phyloP scores from a whole-genome alignment of 2,113 vertebrate genomes.

The Atractosteus spatula region DNA sequence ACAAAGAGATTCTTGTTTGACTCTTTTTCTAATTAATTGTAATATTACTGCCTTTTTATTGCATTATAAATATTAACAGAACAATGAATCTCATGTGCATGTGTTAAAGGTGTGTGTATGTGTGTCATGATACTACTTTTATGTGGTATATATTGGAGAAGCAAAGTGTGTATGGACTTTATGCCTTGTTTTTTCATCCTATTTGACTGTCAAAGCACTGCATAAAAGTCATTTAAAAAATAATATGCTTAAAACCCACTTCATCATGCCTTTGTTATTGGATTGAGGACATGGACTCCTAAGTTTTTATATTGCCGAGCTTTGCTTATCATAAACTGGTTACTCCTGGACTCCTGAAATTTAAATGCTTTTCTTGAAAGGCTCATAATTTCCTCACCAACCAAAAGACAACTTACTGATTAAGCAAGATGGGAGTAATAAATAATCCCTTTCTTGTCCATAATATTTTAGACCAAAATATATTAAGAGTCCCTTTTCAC shows the following conservation, averaged over 20 bases:
- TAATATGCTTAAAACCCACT: not conserved
- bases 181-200: not conserved
- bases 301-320: constrained; percentile 16
- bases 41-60: too few relatives aligned
- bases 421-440: constrained; percentile 64
- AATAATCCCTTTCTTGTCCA: constrained; percentile 58
- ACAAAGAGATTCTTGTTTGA: too few relatives aligned
- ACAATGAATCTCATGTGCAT: too few relatives aligned
- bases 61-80: too few relatives aligned
- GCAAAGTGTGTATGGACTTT: too few relatives aligned
- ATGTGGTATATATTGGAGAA: too few relatives aligned
- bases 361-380: constrained; percentile 22
- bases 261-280: not conserved
- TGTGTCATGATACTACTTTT: too few relatives aligned
- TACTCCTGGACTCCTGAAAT: constrained; percentile 30
- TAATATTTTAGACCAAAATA: constrained; percentile 58
- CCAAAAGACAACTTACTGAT: constrained; percentile 65
- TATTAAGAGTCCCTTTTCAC: constrained; percentile 50
- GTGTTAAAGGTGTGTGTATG: too few relatives aligned
- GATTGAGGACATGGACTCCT: not conserved
- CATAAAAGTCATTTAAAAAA: not conserved
- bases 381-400: constrained; percentile 52
- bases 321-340: constrained; percentile 36
- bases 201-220: not conserved
- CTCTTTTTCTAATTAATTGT: too few relatives aligned